Percentiles rank a stretch among this genome's conserved stretches.
Evolutionary conservation across 2,113 vertebrate genomes (phyloP).

Genomic region (Myodes glareolus): DNA sequence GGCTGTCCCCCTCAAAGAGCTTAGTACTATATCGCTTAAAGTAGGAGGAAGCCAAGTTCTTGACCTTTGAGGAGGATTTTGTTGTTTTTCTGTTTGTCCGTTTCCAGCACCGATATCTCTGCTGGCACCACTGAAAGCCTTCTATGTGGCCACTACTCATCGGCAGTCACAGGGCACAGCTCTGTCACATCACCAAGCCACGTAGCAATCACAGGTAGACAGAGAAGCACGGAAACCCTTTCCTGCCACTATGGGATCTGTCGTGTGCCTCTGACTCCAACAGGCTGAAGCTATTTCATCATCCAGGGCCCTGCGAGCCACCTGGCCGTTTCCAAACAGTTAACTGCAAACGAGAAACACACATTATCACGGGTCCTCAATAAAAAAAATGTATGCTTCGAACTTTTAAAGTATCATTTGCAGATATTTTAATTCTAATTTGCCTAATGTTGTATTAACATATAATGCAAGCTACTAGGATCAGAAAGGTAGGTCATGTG

Average conservation of each 20-base stretch:
- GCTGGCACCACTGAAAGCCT: background rate
- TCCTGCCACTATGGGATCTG: background rate
- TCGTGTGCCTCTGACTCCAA: background rate
- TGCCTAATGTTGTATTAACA: background rate
- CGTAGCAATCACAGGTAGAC: background rate
- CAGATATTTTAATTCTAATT: background rate
- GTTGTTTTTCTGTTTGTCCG: background rate
- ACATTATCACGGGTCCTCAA: background rate
- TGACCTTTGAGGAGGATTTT: background rate
- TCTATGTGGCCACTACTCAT: background rate
- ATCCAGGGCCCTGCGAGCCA: rapidly evolving
- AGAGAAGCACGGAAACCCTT: background rate
- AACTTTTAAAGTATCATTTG: background rate
- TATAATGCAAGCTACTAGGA: background rate
- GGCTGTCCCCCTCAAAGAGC: background rate
- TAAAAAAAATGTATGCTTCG: background rate
- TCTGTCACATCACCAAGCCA: background rate
- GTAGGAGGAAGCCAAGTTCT: background rate
- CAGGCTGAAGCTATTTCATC: background rate
- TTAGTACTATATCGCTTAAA: background rate
- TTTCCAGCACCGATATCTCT: background rate
- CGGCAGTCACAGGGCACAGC: no score
- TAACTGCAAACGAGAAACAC: background rate
- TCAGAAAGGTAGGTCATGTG: background rate
- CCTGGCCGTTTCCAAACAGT: background rate